Conservation (phyloP, 2,888 invertebrate species). For the Bombyx huttoni region DNA sequence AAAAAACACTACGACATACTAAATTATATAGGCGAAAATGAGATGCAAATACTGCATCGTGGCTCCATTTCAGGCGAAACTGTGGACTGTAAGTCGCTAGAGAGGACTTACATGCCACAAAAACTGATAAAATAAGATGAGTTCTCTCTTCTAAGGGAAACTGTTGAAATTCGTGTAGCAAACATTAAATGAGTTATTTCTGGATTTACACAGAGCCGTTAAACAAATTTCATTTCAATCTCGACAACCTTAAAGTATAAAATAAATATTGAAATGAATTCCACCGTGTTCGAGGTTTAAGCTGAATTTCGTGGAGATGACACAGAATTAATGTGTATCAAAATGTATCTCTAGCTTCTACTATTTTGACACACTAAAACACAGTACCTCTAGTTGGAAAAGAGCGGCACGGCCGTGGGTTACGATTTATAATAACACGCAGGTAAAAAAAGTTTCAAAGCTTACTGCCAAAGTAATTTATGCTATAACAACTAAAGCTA, state of each 20-base stretch:
- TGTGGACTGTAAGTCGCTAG: not conserved
- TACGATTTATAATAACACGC: constrained; percentile 36
- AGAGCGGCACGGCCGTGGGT: constrained; percentile 19
- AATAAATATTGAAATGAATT: constrained; percentile 39
- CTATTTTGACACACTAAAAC: not conserved
- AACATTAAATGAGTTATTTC: constrained; percentile 31
- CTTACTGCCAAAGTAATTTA: constrained; percentile 7
- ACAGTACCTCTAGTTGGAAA: constrained; percentile 18
- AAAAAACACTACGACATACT: not conserved
- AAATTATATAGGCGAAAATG: not conserved
- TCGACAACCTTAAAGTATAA: constrained; percentile 55
- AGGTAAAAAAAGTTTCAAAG: constrained; percentile 27
- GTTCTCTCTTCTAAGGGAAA: not conserved
- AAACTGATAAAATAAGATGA: not conserved
- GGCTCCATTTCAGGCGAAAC: not conserved
- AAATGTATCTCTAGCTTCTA: constrained; percentile 6
- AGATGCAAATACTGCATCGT: not conserved
- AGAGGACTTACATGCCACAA: not conserved
- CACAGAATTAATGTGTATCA: constrained; percentile 11
- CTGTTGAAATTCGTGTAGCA: not conserved
- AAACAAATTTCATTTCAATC: constrained; percentile 62
- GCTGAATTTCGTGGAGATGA: constrained; percentile 10
- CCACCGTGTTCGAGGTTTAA: constrained; percentile 23
- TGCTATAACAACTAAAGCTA: constrained; percentile 12
- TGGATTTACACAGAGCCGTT: constrained; percentile 36